These are phyloP conservation scores for Acanthurus lineatus DNA, from an alignment of 2,797 vertebrate species.

Conservation along the genomic window DNA sequence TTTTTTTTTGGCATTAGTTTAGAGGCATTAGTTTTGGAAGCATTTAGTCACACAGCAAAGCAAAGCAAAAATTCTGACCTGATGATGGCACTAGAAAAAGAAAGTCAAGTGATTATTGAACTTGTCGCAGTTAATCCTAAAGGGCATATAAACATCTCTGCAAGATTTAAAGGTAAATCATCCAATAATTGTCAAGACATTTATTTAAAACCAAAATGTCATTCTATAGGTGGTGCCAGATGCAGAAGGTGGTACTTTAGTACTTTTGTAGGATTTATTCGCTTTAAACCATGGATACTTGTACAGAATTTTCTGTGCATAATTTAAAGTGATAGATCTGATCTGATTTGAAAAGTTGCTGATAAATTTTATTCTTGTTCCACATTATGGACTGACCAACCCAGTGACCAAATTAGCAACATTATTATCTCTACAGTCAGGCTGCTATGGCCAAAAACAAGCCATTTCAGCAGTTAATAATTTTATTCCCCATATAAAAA, in stretches of 20 bases:
- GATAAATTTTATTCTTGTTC: background rate
- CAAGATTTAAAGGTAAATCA: background rate
- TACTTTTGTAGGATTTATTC: background rate
- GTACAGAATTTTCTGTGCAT: no score
- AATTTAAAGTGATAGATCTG: background rate
- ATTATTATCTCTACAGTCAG: background rate
- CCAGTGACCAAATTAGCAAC: background rate
- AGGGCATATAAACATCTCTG: no score
- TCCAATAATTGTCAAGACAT: background rate
- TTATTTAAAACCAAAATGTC: background rate
- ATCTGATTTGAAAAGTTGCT: background rate
- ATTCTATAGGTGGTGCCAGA: background rate
- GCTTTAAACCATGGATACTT: background rate
- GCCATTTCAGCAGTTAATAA: background rate
- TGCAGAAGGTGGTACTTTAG: background rate
- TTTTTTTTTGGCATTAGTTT: background rate
- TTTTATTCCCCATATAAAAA: constrained; percentile 3
- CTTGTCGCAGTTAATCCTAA: background rate
- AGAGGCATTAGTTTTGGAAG: no score
- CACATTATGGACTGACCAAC: background rate
- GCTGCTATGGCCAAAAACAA: background rate
- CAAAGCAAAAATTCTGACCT: no score
- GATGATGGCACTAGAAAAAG: background rate
- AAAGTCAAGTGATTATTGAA: background rate
- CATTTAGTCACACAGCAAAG: background rate